phyloP scores from a whole-genome alignment of 2,113 vertebrate genomes.

The Gallinago media region DNA sequence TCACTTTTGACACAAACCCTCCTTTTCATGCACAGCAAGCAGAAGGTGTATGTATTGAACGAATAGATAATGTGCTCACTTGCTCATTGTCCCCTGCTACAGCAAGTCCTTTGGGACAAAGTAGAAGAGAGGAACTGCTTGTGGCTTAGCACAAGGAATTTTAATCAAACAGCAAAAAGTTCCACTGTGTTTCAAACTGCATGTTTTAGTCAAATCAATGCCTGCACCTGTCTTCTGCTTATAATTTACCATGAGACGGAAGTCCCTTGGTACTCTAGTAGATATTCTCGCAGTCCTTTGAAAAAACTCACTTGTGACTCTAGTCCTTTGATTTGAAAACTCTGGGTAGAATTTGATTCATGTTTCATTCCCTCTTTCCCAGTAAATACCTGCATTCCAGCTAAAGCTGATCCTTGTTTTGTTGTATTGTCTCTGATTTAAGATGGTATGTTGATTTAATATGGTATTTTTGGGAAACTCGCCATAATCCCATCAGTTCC shows the following conservation, averaged over 20 bases:
- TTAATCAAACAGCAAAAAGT: conserved; percentile 31
- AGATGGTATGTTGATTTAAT: neutral
- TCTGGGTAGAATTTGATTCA: conserved; percentile 11
- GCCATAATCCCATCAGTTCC: neutral
- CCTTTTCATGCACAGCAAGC: neutral
- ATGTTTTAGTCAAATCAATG: conserved; percentile 45
- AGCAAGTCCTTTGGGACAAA: neutral
- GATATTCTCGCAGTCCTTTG: conserved; percentile 31
- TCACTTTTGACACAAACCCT: neutral
- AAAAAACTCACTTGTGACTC: conserved; percentile 32
- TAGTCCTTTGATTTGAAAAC: conserved; percentile 45
- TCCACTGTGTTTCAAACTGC: neutral
- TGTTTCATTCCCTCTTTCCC: neutral
- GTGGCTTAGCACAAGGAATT: conserved; percentile 17
- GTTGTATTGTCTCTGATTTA: neutral
- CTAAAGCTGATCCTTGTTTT: neutral
- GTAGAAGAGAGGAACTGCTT: neutral
- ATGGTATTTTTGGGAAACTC: neutral
- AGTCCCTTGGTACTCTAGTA: conserved; percentile 21
- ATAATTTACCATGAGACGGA: conserved; percentile 29
- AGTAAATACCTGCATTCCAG: neutral
- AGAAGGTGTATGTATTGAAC: neutral
- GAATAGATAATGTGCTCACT: neutral
- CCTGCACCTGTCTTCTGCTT: conserved; percentile 8
- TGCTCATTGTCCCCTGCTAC: neutral